Conservation (phyloP, 2,797 vertebrate genomes). For the Threskiornis aethiopicus region DNA sequence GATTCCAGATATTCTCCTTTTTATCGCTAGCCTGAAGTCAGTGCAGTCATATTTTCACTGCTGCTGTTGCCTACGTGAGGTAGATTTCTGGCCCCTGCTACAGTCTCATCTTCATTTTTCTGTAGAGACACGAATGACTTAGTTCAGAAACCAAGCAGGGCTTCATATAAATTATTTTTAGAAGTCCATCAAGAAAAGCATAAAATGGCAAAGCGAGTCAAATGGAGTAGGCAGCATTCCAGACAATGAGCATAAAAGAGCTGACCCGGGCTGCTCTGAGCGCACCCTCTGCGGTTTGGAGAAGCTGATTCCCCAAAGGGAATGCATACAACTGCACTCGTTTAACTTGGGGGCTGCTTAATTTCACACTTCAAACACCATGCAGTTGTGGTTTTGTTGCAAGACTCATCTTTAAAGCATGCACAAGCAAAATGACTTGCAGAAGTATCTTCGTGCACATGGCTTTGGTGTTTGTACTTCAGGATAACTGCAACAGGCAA, state of each 20-base stretch:
- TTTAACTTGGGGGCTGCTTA: neutral
- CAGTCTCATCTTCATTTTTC: neutral
- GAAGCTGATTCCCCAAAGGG: neutral
- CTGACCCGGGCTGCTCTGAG: neutral
- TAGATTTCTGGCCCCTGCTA: neutral
- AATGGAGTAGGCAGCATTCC: neutral
- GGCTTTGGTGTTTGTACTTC: neutral
- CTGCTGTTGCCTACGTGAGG: neutral
- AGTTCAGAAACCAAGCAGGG: neutral
- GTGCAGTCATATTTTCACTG: neutral
- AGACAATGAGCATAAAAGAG: slow-evolving; percentile 7
- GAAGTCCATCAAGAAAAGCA: slow-evolving; percentile 28
- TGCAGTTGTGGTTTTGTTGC: neutral
- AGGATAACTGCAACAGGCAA: neutral
- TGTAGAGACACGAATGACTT: neutral
- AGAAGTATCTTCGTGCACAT: neutral
- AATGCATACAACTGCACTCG: neutral
- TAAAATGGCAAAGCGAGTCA: slow-evolving; percentile 6
- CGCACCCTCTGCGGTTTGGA: neutral
- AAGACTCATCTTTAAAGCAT: neutral
- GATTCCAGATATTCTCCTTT: neutral
- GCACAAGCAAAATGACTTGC: neutral
- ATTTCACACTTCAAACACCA: neutral
- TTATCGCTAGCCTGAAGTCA: neutral
- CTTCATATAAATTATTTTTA: slow-evolving; percentile 35